Percentiles rank a stretch among this genome's conserved stretches.
Evolutionary conservation across 2,113 vertebrate genomes (phyloP).

Genomic region (Gopherus flavomarginatus): DNA sequence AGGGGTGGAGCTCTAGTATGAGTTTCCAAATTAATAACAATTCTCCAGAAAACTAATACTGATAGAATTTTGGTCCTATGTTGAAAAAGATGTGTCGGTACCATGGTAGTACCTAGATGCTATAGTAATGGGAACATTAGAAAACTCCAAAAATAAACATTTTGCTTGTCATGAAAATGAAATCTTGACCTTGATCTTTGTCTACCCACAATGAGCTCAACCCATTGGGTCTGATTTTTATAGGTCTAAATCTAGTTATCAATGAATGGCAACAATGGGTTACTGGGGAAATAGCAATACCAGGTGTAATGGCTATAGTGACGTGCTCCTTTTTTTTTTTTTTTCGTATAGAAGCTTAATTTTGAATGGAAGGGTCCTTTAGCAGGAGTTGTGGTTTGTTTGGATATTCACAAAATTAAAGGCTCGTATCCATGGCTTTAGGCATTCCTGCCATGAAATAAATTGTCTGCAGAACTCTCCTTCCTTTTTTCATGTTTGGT

Average conservation of each 20-base stretch:
- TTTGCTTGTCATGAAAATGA: neutral
- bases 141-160: neutral
- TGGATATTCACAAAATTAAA: neutral
- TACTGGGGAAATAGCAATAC: neutral
- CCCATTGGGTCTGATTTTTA: neutral
- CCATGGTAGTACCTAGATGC: too few species aligned
- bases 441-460: neutral
- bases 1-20: too few species aligned
- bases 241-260: neutral
- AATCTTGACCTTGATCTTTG: neutral
- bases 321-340: neutral
- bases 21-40: neutral
- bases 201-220: neutral
- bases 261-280: neutral
- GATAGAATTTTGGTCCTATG: neutral
- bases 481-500: neutral
- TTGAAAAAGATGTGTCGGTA: neutral
- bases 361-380: neutral
- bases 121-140: neutral
- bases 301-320: neutral
- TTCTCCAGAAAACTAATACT: neutral
- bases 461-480: neutral
- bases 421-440: neutral
- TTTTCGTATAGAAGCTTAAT: neutral
- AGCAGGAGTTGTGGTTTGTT: neutral